Base-by-base conservation (phyloP, 1,140 invertebrate genomes). In the Drosophila mauritiana region DNA sequence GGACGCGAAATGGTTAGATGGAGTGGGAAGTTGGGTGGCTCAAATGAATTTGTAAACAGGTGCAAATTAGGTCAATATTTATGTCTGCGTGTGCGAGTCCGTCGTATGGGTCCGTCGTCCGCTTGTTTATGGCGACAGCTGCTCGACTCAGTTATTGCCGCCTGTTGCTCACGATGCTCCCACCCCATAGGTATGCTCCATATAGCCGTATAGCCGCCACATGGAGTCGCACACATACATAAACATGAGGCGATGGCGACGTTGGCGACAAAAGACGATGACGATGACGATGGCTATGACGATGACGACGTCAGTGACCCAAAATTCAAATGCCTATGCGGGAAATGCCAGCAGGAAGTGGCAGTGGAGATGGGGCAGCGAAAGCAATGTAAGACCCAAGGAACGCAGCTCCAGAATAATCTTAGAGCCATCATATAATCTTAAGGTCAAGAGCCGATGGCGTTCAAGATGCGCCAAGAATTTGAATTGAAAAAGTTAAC, bases 1-100 rank as follows among this genome's bases (percentile, higher is more conserved):
- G 73, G 52, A 65, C 58, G 58, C 51, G 17, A 56, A 49, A 8
- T 49, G 25, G 25, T 6, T n/a, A 6, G 22, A 25, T 27, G 45
- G 13, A n/a, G 22, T 49, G 36, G 15, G 17, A n/a, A 17, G 27
- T 12, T 61, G 62, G 54, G 42, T 54, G 58, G 51, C 69, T 69
- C 69, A 61, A 88, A 88, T 86, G 83, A 86, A 88, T 88, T 86
- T 88, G 79, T 86, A 86, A 86, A 83, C 83, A 86, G 83, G 70
- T 86, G 79, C 84, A 88, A 88, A 86, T 86, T 86, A 77, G 83
- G 83, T 86, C 83, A 88, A 88, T 88, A 86, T 79, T 79, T 82
- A 69, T 86, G 56, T 59, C 58, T 45, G 48, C 57, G 42, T 52
- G 73, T 48, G 42, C 15, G 57, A 59, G 57, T 22, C 20, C 20